phyloP scores from a whole-genome alignment of 2,113 vertebrate genomes.

The Erythrocercus mccallii region DNA sequence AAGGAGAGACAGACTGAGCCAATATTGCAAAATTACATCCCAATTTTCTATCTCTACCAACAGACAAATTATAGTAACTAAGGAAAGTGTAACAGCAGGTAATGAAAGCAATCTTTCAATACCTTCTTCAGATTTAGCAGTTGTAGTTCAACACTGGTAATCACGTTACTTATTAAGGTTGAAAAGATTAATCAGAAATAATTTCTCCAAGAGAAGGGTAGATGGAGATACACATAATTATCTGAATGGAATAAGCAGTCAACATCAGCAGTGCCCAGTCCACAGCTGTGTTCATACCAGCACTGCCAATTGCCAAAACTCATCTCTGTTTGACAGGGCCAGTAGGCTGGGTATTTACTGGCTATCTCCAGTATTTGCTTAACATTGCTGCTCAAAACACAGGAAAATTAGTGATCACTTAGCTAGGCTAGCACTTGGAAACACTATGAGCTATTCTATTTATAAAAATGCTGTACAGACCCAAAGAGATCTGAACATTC shows the following conservation, averaged over 20 bases:
- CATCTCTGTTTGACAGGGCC: neutral
- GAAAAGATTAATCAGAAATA: slow-evolving; percentile 20
- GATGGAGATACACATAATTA: neutral
- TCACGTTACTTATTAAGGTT: neutral
- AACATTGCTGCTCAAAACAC: neutral
- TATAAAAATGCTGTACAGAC: neutral
- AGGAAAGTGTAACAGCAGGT: neutral
- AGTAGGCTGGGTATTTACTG: neutral
- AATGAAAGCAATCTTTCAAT: slow-evolving; percentile 47
- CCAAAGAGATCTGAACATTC: neutral
- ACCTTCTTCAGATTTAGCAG: neutral
- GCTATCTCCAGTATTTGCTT: neutral
- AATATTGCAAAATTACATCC: slow-evolving; percentile 3
- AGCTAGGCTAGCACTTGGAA: neutral
- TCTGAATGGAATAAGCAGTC: neutral
- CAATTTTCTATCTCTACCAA: slow-evolving; percentile 8
- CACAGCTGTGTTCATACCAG: neutral
- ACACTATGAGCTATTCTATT: neutral
- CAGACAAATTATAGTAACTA: neutral
- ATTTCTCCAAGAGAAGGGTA: neutral
- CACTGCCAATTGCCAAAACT: neutral
- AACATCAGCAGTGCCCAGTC: neutral
- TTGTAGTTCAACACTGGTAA: neutral
- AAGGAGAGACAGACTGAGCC: neutral
- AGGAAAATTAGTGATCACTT: neutral